phyloP scores from a whole-genome alignment of 2,797 vertebrate genomes.

The Neomorphus geoffroyi region DNA sequence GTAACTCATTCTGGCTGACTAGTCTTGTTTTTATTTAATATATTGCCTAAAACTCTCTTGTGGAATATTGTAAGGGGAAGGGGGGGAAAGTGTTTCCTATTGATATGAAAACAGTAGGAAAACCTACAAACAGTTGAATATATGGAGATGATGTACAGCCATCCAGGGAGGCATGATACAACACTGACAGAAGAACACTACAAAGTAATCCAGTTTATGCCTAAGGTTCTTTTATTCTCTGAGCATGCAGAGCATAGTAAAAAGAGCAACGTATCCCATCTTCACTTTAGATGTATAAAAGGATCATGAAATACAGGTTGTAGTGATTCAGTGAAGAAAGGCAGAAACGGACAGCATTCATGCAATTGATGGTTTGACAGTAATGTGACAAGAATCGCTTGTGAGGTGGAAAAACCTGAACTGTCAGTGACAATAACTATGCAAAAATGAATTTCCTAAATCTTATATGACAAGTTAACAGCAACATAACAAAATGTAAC shows the following conservation, averaged over 20 bases:
- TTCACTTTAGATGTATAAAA: background rate
- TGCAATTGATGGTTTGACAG: background rate
- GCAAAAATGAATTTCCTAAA: constrained; percentile 29
- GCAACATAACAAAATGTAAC: background rate
- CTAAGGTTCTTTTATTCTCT: background rate
- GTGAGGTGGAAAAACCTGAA: constrained; percentile 30
- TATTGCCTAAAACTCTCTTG: background rate
- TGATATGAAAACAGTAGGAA: background rate
- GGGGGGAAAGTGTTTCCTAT: background rate
- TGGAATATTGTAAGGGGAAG: background rate
- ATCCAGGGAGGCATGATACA: background rate
- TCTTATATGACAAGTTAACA: constrained; percentile 52
- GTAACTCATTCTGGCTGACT: background rate
- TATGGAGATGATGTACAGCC: background rate
- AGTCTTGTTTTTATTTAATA: background rate
- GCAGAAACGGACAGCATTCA: background rate
- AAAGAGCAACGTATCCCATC: background rate
- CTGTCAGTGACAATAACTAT: constrained; percentile 41
- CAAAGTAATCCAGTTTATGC: background rate
- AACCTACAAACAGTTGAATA: background rate
- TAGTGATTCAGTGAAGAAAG: background rate
- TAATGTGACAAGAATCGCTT: constrained; percentile 17
- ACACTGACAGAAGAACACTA: background rate
- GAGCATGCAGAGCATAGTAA: background rate
- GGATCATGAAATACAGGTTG: background rate